A percentile compares a stretch with the other conserved stretches of the same genome.
Conservation (phyloP, 37 sponge, comb jelly and placozoan genomes). For the Eunapius fragilis region DNA sequence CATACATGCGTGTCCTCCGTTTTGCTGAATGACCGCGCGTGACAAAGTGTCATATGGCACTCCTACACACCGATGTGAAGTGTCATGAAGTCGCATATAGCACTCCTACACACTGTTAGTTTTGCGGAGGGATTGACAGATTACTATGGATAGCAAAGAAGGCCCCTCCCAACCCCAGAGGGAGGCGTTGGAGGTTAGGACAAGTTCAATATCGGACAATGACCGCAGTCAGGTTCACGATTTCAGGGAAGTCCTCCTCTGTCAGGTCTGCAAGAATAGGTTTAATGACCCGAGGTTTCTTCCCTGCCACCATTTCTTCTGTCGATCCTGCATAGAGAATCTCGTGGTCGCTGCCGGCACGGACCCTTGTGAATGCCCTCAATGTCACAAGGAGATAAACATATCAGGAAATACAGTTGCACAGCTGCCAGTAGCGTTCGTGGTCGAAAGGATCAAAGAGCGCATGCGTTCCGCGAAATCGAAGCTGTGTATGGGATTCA, state of each 20-base stretch:
- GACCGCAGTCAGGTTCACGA: not conserved
- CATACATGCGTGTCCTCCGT: no score
- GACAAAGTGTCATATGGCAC: no score
- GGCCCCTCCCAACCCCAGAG: no score
- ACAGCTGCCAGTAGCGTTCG: not conserved
- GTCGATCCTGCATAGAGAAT: slow-evolving; percentile 10
- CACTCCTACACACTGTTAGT: no score
- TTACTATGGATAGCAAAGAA: no score
- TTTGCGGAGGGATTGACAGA: no score
- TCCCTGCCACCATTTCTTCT: slow-evolving; percentile 35
- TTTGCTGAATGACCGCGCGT: no score
- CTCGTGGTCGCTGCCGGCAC: not conserved
- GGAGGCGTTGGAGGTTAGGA: no score
- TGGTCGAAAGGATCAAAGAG: not conserved
- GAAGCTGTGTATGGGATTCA: no score
- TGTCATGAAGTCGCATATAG: no score
- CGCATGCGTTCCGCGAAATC: not conserved
- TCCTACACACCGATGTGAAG: no score
- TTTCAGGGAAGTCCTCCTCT: slow-evolving; percentile 11
- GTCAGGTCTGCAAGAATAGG: slow-evolving; percentile 5
- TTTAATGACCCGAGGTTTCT: slow-evolving; percentile 23
- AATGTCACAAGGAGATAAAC: slow-evolving; percentile 19
- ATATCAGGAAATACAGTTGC: slow-evolving; percentile 1
- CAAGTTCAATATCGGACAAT: no score
- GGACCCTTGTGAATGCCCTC: not conserved